Conservation (phyloP, 2,888 invertebrate species). For the Pyrgus malvae region DNA sequence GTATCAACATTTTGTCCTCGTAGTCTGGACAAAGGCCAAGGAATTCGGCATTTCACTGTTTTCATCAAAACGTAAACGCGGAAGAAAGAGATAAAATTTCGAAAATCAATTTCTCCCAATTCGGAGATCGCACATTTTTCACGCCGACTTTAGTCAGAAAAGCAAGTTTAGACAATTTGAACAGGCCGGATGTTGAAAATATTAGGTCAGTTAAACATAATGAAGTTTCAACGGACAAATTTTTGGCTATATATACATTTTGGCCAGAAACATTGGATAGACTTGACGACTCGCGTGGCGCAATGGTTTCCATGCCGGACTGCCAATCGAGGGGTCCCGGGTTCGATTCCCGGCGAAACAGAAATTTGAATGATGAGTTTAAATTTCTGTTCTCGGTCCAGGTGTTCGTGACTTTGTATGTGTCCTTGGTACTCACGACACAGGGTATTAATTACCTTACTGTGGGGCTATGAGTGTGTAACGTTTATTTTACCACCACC, state of each 20-base stretch:
- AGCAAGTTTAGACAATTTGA: slow-evolving; percentile 18
- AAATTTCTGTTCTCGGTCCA: no score
- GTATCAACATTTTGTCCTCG: slow-evolving; percentile 25
- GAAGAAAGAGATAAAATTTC: slow-evolving; percentile 14
- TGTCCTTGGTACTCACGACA: no score
- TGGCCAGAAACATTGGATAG: no score
- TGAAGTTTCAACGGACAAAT: slow-evolving; percentile 2
- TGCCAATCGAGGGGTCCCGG: no score
- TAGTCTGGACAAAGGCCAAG: slow-evolving; percentile 25
- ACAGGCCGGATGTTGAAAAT: background rate
- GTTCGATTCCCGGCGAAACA: no score
- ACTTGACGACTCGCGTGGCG: no score
- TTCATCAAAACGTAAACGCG: slow-evolving; percentile 21
- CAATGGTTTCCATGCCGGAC: no score
- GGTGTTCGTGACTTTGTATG: no score
- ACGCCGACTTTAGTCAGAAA: slow-evolving; percentile 12
- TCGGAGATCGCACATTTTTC: slow-evolving; percentile 20
- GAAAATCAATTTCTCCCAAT: slow-evolving; percentile 22
- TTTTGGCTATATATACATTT: slow-evolving; percentile 10
- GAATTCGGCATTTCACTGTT: slow-evolving; percentile 24
- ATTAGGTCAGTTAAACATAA: slow-evolving; percentile 10
- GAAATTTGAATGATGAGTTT: no score
- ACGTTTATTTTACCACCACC: no score
- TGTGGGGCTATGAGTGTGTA: no score
- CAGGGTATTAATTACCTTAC: no score